These are phyloP conservation scores for Phaethornis superciliosus DNA, from an alignment of 2,113 vertebrate species.

Conservation along the genomic window DNA sequence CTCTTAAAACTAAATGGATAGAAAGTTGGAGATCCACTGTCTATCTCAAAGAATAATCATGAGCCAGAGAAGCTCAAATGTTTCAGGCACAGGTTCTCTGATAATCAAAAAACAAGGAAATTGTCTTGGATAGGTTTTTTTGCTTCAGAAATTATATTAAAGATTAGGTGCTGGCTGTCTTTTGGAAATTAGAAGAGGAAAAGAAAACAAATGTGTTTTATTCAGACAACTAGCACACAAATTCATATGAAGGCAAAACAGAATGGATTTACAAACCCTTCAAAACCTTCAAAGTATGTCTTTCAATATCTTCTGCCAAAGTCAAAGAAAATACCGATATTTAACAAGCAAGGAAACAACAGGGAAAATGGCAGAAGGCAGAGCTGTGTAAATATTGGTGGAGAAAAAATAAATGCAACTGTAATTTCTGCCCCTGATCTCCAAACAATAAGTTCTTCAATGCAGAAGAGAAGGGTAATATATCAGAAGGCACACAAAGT, in stretches of 20 bases:
- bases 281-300: background rate
- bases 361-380: background rate
- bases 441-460: background rate
- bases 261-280: background rate
- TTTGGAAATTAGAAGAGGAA: background rate
- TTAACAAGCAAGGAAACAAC: constrained; percentile 14
- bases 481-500: fast-evolving
- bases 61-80: background rate
- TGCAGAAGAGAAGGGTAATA: background rate
- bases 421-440: background rate
- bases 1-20: background rate
- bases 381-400: background rate
- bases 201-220: background rate
- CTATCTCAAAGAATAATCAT: background rate
- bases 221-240: background rate
- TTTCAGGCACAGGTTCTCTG: background rate
- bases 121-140: background rate
- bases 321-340: background rate
- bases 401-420: background rate
- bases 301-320: background rate
- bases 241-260: background rate
- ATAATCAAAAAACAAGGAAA: background rate
- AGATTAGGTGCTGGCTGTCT: background rate
- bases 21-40: background rate
- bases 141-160: background rate